Base-by-base conservation (phyloP, 2,113 vertebrate genomes). In the Albula goreensis region DNA sequence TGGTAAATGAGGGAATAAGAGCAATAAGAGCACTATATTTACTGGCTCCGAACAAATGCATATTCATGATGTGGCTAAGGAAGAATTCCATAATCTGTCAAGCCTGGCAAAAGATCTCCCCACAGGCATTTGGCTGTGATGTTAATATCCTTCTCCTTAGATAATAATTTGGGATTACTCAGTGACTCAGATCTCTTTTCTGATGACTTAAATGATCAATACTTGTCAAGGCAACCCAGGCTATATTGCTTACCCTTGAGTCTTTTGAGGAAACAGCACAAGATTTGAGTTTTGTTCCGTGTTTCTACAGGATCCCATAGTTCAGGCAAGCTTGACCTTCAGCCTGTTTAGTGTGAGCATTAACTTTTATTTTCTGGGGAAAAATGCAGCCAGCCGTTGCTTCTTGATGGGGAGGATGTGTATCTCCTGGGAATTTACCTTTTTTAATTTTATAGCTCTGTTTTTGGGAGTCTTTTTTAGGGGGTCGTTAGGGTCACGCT, bases 401-500 rank as follows among this genome's bases (percentile, higher is more conserved):
- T 99, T 99, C 96, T 99, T 99, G 92, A 99, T 97, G 52, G 98
- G 98, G 84, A 99, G 97, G 93, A 99, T 98, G 88, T 99, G 98
- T 93, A 99, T 99, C 94, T 99, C 98, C 85, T 99, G 98, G 13
- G 98, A 98, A 95, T 97, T 98, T 94, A 99, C 96, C 96, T 99
- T 99, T 96, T 99, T 99, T 96, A 99, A 94, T 93, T 99, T 99
- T 94, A 99, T 97, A 31, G 95, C 97, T 93, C 98, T 94, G 93
- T 93, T 98, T 96, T 98, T 99, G 60, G 97, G 89, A 50, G 96
- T 93, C 95, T 99, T 99, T 92, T 97, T 97, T 88, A 97, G 95
- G 52, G 96, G 88, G 88, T 96, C 96, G 1, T 90, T 90, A 56
- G 94, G 95, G 89, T 97, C 96, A 31, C 95, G 91, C 86, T 94